phyloP scores from a whole-genome alignment of 2,797 vertebrate species.

The Pterois miles region DNA sequence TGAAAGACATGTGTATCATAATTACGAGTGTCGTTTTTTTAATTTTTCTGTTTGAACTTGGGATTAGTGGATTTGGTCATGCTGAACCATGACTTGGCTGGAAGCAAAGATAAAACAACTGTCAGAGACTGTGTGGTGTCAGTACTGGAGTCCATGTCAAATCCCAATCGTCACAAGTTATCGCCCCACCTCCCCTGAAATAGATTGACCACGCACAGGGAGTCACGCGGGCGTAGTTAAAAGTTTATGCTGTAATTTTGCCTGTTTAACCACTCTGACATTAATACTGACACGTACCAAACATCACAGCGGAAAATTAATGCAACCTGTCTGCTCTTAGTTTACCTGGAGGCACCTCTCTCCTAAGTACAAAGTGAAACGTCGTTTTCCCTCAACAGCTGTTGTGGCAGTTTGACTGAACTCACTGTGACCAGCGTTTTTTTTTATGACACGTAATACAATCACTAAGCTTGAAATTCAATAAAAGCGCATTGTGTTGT shows the following conservation, averaged over 20 bases:
- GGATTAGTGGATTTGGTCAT: not conserved
- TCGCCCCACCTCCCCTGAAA: not conserved
- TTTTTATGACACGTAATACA: not conserved
- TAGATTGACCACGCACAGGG: not conserved
- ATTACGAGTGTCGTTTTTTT: not conserved
- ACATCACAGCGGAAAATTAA: rapidly evolving
- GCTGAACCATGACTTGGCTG: not conserved
- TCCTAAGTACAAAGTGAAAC: not conserved
- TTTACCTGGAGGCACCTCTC: not conserved
- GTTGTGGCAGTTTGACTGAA: not conserved
- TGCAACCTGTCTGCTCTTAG: rapidly evolving
- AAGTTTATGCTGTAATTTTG: not conserved
- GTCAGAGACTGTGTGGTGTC: not conserved
- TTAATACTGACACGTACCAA: not conserved
- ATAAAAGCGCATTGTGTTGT: not conserved
- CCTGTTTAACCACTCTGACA: not conserved
- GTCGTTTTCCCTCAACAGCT: conserved; percentile 15
- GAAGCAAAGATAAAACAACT: not conserved
- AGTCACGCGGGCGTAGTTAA: conserved; percentile 35
- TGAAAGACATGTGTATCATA: not conserved
- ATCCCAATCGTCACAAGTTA: conserved; percentile 1
- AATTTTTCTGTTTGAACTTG: not conserved
- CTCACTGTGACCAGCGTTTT: not conserved
- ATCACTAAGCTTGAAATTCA: not conserved
- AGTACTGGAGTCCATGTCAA: not conserved